These are phyloP conservation scores for Aegypius monachus DNA, from an alignment of 2,113 vertebrate species.

Conservation along the genomic window DNA sequence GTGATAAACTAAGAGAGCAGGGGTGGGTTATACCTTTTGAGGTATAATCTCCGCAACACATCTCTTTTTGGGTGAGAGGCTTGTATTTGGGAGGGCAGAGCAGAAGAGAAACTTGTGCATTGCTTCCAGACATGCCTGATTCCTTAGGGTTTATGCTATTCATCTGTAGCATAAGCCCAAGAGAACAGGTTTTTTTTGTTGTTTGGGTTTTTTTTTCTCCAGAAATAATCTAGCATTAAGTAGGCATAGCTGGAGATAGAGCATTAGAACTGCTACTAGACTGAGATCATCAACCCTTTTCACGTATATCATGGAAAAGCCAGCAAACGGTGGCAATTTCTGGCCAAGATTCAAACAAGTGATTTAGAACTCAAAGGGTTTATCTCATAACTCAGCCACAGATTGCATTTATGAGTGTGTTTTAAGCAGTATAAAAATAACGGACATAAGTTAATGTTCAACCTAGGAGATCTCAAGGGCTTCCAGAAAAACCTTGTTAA, in stretches of 20 bases:
- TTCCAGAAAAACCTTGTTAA: slow-evolving; percentile 57
- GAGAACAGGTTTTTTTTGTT: background rate
- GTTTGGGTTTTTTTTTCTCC: too few species aligned
- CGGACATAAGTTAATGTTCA: background rate
- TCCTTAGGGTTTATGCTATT: background rate
- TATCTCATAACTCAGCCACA: background rate
- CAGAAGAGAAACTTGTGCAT: background rate
- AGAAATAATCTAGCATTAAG: background rate
- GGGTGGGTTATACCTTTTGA: background rate
- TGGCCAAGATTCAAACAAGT: background rate
- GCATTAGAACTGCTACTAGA: background rate
- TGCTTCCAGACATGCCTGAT: background rate
- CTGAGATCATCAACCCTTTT: background rate
- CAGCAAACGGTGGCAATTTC: background rate
- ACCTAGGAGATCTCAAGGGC: slow-evolving; percentile 43
- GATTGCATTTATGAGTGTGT: background rate
- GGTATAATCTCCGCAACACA: background rate
- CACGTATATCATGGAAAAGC: background rate
- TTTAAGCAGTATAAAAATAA: slow-evolving; percentile 32
- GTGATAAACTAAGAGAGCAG: background rate
- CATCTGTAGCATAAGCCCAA: background rate
- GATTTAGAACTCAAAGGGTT: background rate
- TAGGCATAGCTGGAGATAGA: background rate
- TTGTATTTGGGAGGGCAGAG: background rate
- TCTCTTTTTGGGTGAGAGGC: background rate